These are phyloP conservation scores for Leptopilina boulardi DNA, from an alignment of 1,140 invertebrate genomes.

Conservation along the genomic window DNA sequence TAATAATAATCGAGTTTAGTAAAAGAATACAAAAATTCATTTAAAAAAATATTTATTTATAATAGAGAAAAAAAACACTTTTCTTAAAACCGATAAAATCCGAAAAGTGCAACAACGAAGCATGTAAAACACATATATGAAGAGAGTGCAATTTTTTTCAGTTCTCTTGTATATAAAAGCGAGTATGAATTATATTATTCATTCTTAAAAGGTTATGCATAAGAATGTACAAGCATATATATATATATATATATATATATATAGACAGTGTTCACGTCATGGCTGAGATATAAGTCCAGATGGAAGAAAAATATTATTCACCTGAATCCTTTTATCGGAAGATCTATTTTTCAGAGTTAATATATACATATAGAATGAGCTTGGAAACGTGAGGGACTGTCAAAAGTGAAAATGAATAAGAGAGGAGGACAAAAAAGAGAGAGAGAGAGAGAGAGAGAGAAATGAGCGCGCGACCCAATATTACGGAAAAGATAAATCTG, in stretches of 20 bases:
- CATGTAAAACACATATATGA: neutral
- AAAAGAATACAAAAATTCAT: too few species aligned
- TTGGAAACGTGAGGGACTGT: slow-evolving; percentile 23
- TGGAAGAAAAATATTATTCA: slow-evolving; percentile 56
- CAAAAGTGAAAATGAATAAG: slow-evolving; percentile 2
- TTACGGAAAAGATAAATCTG: neutral
- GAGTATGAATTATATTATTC: slow-evolving; percentile 20
- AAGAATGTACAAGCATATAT: neutral
- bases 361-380: slow-evolving; percentile 37
- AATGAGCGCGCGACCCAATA: neutral
- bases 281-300: slow-evolving; percentile 42
- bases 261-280: neutral
- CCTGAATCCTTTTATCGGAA: slow-evolving; percentile 50
- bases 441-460: neutral
- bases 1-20: too few species aligned
- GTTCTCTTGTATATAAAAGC: neutral
- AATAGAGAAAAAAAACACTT: neutral
- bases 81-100: slow-evolving; percentile 3
- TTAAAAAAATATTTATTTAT: too few species aligned
- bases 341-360: slow-evolving; percentile 59
- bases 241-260: too few species aligned
- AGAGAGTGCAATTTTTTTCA: neutral
- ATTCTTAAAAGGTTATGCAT: slow-evolving; percentile 28
- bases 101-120: neutral
- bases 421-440: neutral